Conservation (phyloP, 2,888 invertebrate species). For the Stramonita haemastoma region DNA sequence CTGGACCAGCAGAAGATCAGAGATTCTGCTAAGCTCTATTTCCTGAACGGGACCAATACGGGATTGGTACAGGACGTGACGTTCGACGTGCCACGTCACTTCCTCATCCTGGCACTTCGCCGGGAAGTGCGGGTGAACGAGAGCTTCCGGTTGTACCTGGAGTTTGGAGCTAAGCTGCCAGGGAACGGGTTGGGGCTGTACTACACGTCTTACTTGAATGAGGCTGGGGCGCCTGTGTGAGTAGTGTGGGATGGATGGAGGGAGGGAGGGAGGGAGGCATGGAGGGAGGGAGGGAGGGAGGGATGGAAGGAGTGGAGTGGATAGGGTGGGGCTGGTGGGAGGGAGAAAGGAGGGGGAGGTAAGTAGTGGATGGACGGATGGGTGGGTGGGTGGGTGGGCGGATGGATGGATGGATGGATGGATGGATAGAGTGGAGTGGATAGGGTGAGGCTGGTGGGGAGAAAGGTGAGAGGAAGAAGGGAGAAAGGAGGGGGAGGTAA, state of each 20-base stretch:
- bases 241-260: not conserved
- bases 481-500: too few relatives aligned
- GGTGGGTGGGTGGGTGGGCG: too few relatives aligned
- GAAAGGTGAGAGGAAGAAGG: too few relatives aligned
- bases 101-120: constrained; percentile 29
- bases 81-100: constrained; percentile 39
- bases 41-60: constrained; percentile 1
- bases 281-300: too few relatives aligned
- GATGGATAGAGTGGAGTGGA: too few relatives aligned
- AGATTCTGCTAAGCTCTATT: not conserved
- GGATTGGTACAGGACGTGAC: not conserved
- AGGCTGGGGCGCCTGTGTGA: not conserved
- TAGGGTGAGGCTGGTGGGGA: too few relatives aligned
- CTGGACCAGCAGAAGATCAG: constrained; percentile 35
- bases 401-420: too few relatives aligned
- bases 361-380: too few relatives aligned
- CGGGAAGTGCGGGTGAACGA: not conserved
- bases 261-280: too few relatives aligned
- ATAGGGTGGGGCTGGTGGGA: too few relatives aligned
- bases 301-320: too few relatives aligned
- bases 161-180: constrained; percentile 1
- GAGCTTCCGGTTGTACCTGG: constrained; percentile 15
- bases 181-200: constrained; percentile 39
- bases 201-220: constrained; percentile 30
- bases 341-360: too few relatives aligned